Percentiles rank a stretch among this genome's conserved stretches.
Evolutionary conservation across 2,888 invertebrate genomes (phyloP).

Genomic region (Apamea monoglypha): DNA sequence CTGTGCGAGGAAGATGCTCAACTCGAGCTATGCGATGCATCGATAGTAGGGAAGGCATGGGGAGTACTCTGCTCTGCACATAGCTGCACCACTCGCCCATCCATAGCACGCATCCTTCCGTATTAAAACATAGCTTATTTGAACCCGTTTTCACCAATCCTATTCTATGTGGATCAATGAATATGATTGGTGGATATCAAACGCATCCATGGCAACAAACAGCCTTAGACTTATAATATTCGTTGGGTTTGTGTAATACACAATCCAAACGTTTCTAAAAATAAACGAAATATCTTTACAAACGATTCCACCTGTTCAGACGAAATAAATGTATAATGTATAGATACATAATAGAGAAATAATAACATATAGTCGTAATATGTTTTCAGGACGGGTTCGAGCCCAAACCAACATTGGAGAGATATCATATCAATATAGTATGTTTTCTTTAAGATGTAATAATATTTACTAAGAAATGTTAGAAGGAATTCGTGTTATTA

Average conservation of each 20-base stretch:
- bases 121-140: too few species aligned
- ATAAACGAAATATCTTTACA: conserved; percentile 30
- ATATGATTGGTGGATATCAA: too few species aligned
- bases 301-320: conserved; percentile 23
- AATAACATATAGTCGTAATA: conserved; percentile 29
- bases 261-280: background rate
- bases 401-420: conserved; percentile 42
- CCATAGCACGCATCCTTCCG: too few species aligned
- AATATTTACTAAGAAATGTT: conserved; percentile 37
- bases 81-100: too few species aligned
- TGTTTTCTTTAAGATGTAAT: conserved; percentile 41
- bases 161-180: too few species aligned
- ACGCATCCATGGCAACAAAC: too few species aligned
- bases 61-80: too few species aligned
- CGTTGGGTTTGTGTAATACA: too few species aligned
- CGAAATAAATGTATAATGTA: conserved; percentile 32
- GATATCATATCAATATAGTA: conserved; percentile 13
- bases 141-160: too few species aligned
- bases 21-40: too few species aligned
- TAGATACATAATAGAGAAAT: conserved; percentile 36
- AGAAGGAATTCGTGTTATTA: conserved; percentile 14
- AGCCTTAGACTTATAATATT: background rate
- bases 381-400: conserved; percentile 27
- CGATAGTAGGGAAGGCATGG: too few species aligned
- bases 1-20: too few species aligned